Percentiles rank a stretch among this genome's conserved stretches.
phyloP scores from a whole-genome alignment of 2,888 invertebrate genomes.

The Eretmocerus hayati region DNA sequence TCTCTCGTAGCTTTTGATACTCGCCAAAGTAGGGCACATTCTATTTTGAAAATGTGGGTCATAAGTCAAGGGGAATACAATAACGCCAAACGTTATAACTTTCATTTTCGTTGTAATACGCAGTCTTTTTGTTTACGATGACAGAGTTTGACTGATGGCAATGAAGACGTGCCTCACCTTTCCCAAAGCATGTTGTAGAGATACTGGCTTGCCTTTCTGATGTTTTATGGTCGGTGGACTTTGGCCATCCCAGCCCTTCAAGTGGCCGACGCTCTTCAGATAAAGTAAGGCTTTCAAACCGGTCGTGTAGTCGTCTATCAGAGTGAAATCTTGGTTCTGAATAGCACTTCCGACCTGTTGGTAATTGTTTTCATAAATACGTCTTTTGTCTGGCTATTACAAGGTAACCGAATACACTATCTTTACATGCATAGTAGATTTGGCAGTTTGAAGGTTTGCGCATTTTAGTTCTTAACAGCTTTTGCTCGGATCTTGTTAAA shows the following conservation, averaged over 20 bases:
- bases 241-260: conserved; percentile 84
- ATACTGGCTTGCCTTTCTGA: conserved; percentile 87
- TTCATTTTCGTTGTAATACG: no score
- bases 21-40: conserved; percentile 85
- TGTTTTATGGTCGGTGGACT: conserved; percentile 85
- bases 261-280: conserved; percentile 60
- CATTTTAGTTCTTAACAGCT: no score
- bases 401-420: no score
- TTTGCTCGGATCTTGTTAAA: no score
- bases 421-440: no score
- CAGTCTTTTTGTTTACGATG: neutral
- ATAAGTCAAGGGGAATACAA: neutral
- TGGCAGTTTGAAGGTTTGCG: no score
- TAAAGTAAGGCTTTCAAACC: conserved; percentile 84
- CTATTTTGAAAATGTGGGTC: conserved; percentile 44
- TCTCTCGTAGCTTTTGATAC: conserved; percentile 68
- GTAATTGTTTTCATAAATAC: no score
- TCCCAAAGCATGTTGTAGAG: conserved; percentile 59
- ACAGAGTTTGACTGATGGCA: neutral
- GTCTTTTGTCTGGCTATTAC: no score
- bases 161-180: conserved; percentile 53
- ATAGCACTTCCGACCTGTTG: conserved; percentile 86
- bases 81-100: neutral
- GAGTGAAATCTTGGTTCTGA: conserved; percentile 97
- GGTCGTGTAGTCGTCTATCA: conserved; percentile 89